Evolutionary conservation across 2,888 invertebrate genomes (phyloP), one percentile per base, ranked within the genome.

Genomic region (Cosmia trapezina): DNA sequence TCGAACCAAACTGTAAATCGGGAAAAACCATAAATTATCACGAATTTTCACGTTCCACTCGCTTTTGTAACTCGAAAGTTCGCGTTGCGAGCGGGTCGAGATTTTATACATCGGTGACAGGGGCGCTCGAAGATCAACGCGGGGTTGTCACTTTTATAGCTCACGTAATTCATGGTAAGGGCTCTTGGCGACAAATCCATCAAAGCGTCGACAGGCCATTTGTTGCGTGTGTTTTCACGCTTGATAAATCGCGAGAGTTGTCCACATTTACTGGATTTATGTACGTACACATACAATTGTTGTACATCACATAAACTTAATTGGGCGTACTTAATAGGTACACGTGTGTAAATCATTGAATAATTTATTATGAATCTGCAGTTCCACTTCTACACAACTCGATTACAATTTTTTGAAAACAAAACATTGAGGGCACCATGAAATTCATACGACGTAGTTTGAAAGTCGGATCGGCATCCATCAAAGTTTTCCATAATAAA

Each of bases 191-290:
- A 95, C 96, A 92, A 91, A 96, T 96, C 94, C 94, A 95, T 96
- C 96, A 95, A 93, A 89, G 89, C 87, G 94, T 93, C 94, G 95
- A 95, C 96, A 93, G 95, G 93, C 93, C 94, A 95, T 95, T 95
- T 93, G 95, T 95, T 94, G 95, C 93, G 92, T 93, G 92, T 93
- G 94, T 94, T 94, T 94, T 94, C 93, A 93, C 94, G 94, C 93
- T 94, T 95, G 95, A 95, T 94, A 93, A 93, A 95, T 95, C 93
- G 93, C 90, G 88, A 88, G 89, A 94, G 93, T 94, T 93, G 94
- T 94, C 95, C 93, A 94, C 95, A 94, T 95, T 93, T 91, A 91
- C 90, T 85, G 86, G 92, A 95, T 95, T 95, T 95, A 95, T 95
- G 91, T 88, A 88, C 88, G 91, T 88, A 88, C 88, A 80, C 76